Evolutionary conservation across 2,113 vertebrate species (phyloP).

Genomic region (Setophaga kirtlandii): DNA sequence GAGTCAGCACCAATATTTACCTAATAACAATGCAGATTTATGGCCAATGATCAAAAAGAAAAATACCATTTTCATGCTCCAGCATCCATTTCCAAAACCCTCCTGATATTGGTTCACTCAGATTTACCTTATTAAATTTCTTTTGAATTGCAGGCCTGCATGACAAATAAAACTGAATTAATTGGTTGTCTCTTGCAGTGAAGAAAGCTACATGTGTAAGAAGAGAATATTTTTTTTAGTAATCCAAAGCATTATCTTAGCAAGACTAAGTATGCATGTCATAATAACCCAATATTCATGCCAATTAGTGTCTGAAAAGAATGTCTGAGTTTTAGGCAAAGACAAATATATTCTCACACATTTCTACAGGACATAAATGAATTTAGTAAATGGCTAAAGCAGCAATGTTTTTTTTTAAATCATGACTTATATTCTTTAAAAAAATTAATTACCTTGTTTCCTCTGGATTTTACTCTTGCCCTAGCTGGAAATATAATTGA

Average conservation of each 20-base stretch:
- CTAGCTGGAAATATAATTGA: neutral
- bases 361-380: neutral
- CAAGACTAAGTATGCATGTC: neutral
- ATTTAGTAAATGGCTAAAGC: neutral
- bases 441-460: neutral
- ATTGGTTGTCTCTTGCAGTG: neutral
- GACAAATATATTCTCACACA: neutral
- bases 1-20: neutral
- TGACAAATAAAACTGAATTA: neutral
- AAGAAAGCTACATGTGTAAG: neutral
- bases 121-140: neutral
- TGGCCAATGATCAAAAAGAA: neutral
- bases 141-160: neutral
- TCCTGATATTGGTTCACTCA: neutral
- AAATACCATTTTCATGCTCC: neutral
- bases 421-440: neutral
- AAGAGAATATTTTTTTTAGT: neutral
- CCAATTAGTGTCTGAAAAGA: neutral
- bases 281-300: neutral
- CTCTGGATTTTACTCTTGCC: neutral
- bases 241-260: neutral
- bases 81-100: neutral
- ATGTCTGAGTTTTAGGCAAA: neutral
- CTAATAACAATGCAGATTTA: neutral
- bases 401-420: neutral